These are phyloP conservation scores for Vesta saturnalis DNA, from an alignment of 2,888 invertebrate species.

Conservation along the genomic window DNA sequence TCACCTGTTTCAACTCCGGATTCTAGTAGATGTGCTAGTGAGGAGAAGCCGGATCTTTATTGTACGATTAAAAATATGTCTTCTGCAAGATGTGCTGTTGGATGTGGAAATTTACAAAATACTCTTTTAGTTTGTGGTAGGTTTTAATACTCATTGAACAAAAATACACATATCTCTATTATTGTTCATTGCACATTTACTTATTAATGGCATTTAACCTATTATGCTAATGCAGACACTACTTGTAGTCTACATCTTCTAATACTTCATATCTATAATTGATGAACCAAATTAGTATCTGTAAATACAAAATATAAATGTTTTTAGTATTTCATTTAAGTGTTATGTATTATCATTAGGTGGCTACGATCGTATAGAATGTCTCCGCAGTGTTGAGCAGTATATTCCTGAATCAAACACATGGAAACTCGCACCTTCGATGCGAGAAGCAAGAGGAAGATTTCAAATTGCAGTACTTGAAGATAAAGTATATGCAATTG, in stretches of 20 bases:
- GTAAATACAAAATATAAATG: no score
- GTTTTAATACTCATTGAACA: slow-evolving; percentile 39
- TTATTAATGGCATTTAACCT: neutral
- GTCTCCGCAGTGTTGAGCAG: slow-evolving; percentile 78
- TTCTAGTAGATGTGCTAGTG: slow-evolving; percentile 58
- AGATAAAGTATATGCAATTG: slow-evolving; percentile 78
- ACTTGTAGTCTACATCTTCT: no score
- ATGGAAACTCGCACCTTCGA: slow-evolving; percentile 75
- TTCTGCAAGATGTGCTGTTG: slow-evolving; percentile 78
- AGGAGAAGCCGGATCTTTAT: slow-evolving; percentile 68
- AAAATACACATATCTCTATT: neutral
- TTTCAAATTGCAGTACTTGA: slow-evolving; percentile 79
- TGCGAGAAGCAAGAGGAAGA: slow-evolving; percentile 81
- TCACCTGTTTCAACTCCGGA: slow-evolving; percentile 60
- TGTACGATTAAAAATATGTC: slow-evolving; percentile 71
- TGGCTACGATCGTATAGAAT: slow-evolving; percentile 87
- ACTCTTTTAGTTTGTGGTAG: slow-evolving; percentile 82
- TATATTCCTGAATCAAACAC: slow-evolving; percentile 76
- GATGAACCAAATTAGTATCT: no score
- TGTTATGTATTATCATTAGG: slow-evolving; percentile 62
- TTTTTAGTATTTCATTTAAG: no score
- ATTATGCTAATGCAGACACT: neutral
- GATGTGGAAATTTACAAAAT: slow-evolving; percentile 75
- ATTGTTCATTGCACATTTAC: neutral
- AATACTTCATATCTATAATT: no score